Evolutionary conservation across 2,113 vertebrate species (phyloP).

Genomic region (Hipposideros armiger): DNA sequence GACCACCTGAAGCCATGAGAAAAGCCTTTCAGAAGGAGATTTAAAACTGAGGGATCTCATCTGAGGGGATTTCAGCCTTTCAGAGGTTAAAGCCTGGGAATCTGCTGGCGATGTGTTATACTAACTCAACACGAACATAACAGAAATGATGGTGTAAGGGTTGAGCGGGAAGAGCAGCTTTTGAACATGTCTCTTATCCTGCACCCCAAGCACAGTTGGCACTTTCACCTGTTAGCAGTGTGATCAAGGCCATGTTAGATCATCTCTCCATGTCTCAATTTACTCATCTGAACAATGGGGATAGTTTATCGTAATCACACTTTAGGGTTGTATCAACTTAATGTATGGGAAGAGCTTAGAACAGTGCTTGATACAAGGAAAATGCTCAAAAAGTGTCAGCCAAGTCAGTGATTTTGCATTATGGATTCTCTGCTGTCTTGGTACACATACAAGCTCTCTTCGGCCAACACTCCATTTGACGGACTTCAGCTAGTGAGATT

Average conservation of each 20-base stretch:
- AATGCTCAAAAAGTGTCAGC: fast-evolving
- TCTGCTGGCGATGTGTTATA: background rate
- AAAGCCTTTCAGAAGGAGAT: background rate
- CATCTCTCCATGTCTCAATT: background rate
- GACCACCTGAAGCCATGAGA: background rate
- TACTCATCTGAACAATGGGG: background rate
- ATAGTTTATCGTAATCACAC: background rate
- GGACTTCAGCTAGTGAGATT: background rate
- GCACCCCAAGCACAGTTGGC: background rate
- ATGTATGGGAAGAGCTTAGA: background rate
- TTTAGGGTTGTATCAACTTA: background rate
- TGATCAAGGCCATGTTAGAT: background rate
- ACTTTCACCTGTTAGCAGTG: background rate
- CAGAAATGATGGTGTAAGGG: background rate
- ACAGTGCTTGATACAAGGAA: background rate
- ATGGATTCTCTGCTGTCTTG: background rate
- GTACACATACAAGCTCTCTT: background rate
- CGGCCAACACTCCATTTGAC: background rate
- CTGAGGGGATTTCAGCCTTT: background rate
- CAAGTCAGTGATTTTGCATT: background rate
- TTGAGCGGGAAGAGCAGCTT: background rate
- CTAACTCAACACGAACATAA: background rate
- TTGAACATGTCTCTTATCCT: background rate
- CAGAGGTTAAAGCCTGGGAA: background rate
- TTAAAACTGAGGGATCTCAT: background rate